phyloP scores from a whole-genome alignment of 2,113 vertebrate species.

The Callospermophilus lateralis region DNA sequence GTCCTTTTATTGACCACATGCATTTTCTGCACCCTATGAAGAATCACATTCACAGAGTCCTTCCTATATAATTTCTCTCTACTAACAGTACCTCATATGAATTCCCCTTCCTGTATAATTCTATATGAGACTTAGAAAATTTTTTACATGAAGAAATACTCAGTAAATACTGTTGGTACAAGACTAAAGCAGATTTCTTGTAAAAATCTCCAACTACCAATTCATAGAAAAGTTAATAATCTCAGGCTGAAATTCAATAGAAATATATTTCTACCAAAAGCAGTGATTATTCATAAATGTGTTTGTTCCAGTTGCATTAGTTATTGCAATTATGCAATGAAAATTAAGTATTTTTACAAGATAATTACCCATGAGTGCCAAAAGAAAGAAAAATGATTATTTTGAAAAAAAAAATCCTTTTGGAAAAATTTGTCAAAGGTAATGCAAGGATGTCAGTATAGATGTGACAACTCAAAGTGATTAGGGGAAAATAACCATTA shows the following conservation, averaged over 20 bases:
- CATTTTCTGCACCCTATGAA: neutral
- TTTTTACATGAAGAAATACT: neutral
- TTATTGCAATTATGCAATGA: neutral
- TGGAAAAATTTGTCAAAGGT: neutral
- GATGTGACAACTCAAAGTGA: neutral
- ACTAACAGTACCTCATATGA: neutral
- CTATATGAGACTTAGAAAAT: too few species aligned
- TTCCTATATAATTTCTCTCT: neutral
- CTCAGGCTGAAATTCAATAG: neutral
- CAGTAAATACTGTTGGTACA: neutral
- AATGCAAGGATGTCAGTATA: rapidly evolving
- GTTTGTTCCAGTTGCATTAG: neutral
- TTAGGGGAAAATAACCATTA: neutral
- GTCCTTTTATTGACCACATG: neutral
- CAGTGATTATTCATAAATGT: neutral
- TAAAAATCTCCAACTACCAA: neutral
- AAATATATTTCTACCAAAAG: neutral
- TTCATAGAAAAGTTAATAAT: neutral
- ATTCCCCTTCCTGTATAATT: neutral
- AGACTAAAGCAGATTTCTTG: neutral
- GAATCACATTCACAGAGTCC: neutral
- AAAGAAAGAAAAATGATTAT: neutral
- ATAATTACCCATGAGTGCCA: neutral
- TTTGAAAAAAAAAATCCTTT: neutral
- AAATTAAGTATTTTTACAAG: neutral